Conservation (phyloP, 2,797 vertebrate genomes). For the Karalla daura region DNA sequence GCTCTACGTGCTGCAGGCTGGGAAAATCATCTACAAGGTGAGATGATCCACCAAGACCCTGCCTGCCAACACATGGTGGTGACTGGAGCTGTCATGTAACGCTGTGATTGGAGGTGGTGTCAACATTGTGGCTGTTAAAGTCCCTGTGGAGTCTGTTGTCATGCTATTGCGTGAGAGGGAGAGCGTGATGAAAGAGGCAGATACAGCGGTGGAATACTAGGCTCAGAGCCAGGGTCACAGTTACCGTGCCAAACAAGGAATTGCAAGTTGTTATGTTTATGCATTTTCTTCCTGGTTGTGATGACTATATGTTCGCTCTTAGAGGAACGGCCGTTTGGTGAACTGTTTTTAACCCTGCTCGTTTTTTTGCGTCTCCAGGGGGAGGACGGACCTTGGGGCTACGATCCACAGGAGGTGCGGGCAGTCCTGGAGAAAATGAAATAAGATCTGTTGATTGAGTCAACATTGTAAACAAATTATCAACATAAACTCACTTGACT, state of each 20-base stretch:
- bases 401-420: conserved; percentile 87
- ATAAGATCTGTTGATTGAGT: conserved; percentile 65
- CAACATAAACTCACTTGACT: too few relatives aligned
- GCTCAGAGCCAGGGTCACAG: too few relatives aligned
- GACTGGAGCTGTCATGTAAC: not conserved
- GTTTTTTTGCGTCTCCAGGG: conserved; percentile 80
- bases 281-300: too few relatives aligned
- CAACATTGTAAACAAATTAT: too few relatives aligned
- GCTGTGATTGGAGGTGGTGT: not conserved
- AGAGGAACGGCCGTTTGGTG: too few relatives aligned
- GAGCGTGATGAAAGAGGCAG: not conserved
- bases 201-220: too few relatives aligned
- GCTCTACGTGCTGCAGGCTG: conserved; percentile 89
- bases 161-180: not conserved
- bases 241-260: too few relatives aligned
- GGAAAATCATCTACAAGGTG: conserved; percentile 92
- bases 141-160: conserved; percentile 7
- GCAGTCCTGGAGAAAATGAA: conserved; percentile 85
- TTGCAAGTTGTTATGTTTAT: too few relatives aligned
- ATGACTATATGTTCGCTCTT: too few relatives aligned
- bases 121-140: too few relatives aligned
- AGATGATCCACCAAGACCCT: not conserved
- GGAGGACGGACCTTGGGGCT: conserved; percentile 87
- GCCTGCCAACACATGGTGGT: too few relatives aligned
- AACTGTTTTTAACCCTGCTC: conserved; percentile 11